Conservation (phyloP, 2,113 vertebrate species). For the Parotia lawesii region DNA sequence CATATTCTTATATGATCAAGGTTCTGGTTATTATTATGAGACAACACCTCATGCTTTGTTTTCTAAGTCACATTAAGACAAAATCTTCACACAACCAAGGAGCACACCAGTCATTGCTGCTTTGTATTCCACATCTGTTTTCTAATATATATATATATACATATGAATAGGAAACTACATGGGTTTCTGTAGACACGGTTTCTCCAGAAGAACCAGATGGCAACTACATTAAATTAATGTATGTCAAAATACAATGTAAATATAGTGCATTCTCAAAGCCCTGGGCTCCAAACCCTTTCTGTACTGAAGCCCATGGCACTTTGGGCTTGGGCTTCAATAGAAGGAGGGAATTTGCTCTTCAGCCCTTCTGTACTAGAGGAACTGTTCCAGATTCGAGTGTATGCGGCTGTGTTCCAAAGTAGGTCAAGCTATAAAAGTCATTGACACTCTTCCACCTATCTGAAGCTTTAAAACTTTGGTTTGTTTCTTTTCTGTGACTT, state of each 20-base stretch:
- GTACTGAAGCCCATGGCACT: background rate
- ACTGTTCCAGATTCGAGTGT: background rate
- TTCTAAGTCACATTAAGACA: background rate
- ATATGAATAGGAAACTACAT: background rate
- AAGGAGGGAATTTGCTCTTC: background rate
- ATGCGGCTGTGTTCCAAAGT: background rate
- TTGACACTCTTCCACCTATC: background rate
- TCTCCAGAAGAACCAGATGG: background rate
- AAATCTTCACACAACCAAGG: background rate
- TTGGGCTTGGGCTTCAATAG: background rate
- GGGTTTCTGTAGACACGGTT: background rate
- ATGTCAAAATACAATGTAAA: background rate
- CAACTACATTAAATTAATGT: background rate
- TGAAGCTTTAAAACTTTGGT: background rate
- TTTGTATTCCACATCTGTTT: background rate
- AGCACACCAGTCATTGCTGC: background rate
- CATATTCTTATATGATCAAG: background rate
- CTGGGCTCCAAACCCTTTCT: background rate
- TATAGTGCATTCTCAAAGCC: rapidly evolving
- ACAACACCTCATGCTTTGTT: background rate
- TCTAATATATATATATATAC: no score
- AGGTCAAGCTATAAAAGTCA: constrained; percentile 11
- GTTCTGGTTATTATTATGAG: background rate
- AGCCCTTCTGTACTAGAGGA: background rate
- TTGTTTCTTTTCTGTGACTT: background rate